A percentile compares a stretch with the other conserved stretches of the same genome.
These are phyloP conservation scores for Deilephila porcellus DNA, from an alignment of 2,888 invertebrate genomes.

Conservation along the genomic window DNA sequence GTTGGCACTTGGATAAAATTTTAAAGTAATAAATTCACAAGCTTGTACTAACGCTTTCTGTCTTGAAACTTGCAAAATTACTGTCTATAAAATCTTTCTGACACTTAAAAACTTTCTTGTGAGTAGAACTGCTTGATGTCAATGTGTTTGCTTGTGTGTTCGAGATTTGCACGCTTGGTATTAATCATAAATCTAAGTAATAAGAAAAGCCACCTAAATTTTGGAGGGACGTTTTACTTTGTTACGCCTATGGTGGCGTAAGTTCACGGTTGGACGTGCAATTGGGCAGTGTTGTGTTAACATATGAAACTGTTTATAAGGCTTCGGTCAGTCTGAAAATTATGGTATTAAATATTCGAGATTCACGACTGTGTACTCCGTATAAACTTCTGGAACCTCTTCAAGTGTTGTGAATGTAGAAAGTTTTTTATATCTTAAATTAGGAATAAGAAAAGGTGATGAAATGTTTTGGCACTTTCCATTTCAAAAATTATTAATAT, in stretches of 20 bases:
- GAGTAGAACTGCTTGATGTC: conserved; percentile 8
- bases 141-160: conserved; percentile 6
- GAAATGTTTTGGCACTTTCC: too few relatives aligned
- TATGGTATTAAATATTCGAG: not conserved
- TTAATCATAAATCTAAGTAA: not conserved
- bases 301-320: conserved; percentile 13
- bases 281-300: conserved; percentile 7
- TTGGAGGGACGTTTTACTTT: not conserved
- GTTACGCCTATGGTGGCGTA: not conserved
- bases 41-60: conserved; percentile 4
- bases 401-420: too few relatives aligned
- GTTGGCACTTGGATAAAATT: not conserved
- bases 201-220: not conserved
- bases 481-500: too few relatives aligned
- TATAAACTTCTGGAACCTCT: too few relatives aligned
- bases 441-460: too few relatives aligned
- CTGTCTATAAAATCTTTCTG: not conserved
- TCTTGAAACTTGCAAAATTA: not conserved
- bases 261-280: not conserved
- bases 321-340: conserved; percentile 8
- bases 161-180: not conserved
- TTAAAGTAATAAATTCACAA: not conserved
- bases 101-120: not conserved
- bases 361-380: not conserved
- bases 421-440: too few relatives aligned